Percentiles rank a stretch among this genome's conserved stretches.
These are phyloP conservation scores for Myotis vivesi DNA, from an alignment of 2,797 vertebrate species.

Conservation along the genomic window DNA sequence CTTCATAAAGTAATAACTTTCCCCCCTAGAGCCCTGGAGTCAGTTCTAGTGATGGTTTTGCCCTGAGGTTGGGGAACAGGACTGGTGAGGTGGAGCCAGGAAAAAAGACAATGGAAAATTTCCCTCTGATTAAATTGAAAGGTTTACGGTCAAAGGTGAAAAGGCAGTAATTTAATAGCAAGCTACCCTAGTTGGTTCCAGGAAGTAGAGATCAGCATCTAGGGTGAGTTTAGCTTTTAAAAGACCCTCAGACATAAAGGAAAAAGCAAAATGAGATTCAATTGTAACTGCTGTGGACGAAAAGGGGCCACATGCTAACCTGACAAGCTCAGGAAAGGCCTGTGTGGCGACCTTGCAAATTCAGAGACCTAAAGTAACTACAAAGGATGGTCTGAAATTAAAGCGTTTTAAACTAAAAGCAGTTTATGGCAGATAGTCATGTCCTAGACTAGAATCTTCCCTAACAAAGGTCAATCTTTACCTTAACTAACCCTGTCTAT, in stretches of 20 bases:
- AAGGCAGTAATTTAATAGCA: not conserved
- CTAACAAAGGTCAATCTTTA: too few species aligned
- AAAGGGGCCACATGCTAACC: too few species aligned
- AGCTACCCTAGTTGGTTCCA: not conserved
- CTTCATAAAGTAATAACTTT: not conserved
- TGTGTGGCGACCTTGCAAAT: too few species aligned
- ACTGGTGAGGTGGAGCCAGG: not conserved
- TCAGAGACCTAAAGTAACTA: too few species aligned
- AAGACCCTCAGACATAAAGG: not conserved
- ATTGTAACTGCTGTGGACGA: not conserved
- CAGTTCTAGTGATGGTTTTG: not conserved
- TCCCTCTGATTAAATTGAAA: not conserved
- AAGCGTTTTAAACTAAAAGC: too few species aligned
- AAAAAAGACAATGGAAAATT: not conserved
- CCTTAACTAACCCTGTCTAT: too few species aligned
- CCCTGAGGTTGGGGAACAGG: not conserved
- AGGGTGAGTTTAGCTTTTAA: constrained; percentile 10
- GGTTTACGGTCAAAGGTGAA: not conserved
- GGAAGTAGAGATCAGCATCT: not conserved
- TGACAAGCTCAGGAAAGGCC: too few species aligned
- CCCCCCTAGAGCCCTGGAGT: not conserved
- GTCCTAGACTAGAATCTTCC: too few species aligned
- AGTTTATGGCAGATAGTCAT: too few species aligned
- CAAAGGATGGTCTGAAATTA: too few species aligned
- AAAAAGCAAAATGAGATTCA: constrained; percentile 39